Percentiles rank a stretch among this genome's conserved stretches.
phyloP scores from a whole-genome alignment of 1,140 invertebrate genomes.

The Eriosoma lanigerum region DNA sequence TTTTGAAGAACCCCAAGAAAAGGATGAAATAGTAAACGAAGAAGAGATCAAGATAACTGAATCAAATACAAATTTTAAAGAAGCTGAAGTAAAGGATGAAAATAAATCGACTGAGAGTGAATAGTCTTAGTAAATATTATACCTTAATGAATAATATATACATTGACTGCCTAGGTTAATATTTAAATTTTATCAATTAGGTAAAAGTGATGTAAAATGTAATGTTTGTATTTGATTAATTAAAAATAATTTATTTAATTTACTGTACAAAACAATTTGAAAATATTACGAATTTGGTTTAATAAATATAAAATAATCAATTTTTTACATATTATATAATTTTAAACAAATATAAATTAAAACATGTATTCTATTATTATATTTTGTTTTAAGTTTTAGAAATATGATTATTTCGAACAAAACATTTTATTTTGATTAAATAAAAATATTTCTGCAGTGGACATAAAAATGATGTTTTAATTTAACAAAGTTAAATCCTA shows the following conservation, averaged over 20 bases:
- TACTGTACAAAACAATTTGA: constrained; percentile 41
- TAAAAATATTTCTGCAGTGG: background rate
- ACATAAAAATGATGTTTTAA: background rate
- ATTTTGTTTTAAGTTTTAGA: background rate
- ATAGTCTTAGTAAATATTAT: constrained; percentile 37
- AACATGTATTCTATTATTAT: background rate
- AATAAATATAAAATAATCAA: background rate
- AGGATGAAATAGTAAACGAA: background rate
- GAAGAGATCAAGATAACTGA: background rate
- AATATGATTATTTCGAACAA: background rate
- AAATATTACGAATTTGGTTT: constrained; percentile 12
- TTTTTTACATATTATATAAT: constrained; percentile 1
- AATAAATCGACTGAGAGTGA: constrained; percentile 36
- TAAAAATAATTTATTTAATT: constrained; percentile 34
- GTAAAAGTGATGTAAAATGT: constrained; percentile 21
- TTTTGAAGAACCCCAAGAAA: background rate
- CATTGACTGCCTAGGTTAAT: constrained; percentile 44
- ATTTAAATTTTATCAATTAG: constrained; percentile 30
- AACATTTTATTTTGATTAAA: constrained; percentile 7
- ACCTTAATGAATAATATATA: constrained; percentile 11
- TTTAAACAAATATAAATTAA: background rate
- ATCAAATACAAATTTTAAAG: background rate
- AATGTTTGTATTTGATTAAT: constrained; percentile 13
- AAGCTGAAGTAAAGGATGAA: background rate
- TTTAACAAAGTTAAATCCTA: no score